Evolutionary conservation across 2,888 invertebrate species (phyloP).

Genomic region (Acleris laterana): DNA sequence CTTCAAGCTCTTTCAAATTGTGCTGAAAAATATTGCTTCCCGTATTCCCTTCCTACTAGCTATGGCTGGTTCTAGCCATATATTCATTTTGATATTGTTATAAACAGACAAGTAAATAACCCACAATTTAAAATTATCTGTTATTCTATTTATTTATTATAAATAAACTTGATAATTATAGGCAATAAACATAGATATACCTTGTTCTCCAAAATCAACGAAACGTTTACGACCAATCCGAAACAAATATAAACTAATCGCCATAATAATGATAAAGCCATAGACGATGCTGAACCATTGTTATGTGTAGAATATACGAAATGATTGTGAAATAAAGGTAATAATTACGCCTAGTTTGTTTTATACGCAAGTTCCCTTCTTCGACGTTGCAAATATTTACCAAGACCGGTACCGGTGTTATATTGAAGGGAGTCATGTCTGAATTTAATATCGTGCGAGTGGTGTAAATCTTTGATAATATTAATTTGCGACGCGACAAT

Average conservation of each 20-base stretch:
- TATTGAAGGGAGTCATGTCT: conserved; percentile 53
- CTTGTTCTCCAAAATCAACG: conserved; percentile 24
- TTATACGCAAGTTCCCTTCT: conserved; percentile 53
- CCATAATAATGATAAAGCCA: conserved; percentile 1
- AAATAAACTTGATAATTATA: no score
- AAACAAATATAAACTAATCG: conserved; percentile 31
- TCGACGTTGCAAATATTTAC: conserved; percentile 58
- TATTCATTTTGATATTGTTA: no score
- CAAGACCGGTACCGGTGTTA: conserved; percentile 49
- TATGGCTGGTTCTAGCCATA: no score
- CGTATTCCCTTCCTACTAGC: no score
- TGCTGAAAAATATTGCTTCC: no score
- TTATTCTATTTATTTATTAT: no score
- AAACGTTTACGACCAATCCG: conserved; percentile 20
- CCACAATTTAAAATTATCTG: no score
- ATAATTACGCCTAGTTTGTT: conserved; percentile 55
- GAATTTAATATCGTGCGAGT: conserved; percentile 57
- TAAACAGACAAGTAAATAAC: no score
- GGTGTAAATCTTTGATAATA: conserved; percentile 43
- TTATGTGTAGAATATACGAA: conserved; percentile 43
- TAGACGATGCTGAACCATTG: neutral
- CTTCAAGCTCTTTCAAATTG: no score
- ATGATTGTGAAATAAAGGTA: conserved; percentile 50
- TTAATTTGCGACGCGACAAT: conserved; percentile 24
- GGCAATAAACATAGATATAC: no score